These are phyloP conservation scores for Brachionus sp. DNA, from an alignment of 1,140 invertebrate species.

Conservation along the genomic window DNA sequence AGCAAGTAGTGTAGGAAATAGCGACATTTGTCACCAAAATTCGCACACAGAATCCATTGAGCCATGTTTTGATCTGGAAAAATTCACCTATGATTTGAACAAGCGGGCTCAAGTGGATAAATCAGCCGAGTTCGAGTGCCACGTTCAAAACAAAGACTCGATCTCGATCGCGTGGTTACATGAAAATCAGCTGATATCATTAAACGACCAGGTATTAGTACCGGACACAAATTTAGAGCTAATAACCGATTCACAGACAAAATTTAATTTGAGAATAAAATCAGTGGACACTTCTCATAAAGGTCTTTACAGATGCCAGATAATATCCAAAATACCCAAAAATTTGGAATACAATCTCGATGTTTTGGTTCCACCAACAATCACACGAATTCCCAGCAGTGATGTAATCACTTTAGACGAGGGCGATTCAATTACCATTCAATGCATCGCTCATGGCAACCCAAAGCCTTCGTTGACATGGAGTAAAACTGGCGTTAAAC, in stretches of 20 bases:
- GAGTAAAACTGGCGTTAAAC: slow-evolving; percentile 41
- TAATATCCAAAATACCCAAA: slow-evolving; percentile 11
- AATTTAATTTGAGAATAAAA: slow-evolving; percentile 37
- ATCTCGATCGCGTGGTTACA: slow-evolving; percentile 22
- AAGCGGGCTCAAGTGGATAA: slow-evolving; percentile 4
- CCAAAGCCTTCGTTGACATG: slow-evolving; percentile 10
- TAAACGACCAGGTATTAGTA: background rate
- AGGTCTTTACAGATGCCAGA: slow-evolving; percentile 30
- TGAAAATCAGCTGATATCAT: slow-evolving; percentile 38
- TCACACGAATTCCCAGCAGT: background rate
- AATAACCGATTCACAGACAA: background rate
- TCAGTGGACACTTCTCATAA: background rate
- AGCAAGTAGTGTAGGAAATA: background rate
- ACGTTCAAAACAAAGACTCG: slow-evolving; percentile 30
- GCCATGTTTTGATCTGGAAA: background rate
- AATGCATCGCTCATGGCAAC: slow-evolving; percentile 39
- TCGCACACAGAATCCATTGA: background rate
- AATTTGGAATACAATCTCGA: slow-evolving; percentile 36
- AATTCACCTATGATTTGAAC: background rate
- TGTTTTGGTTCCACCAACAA: background rate
- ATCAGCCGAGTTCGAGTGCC: slow-evolving; percentile 10
- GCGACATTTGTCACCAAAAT: background rate
- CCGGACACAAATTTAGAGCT: slow-evolving; percentile 22
- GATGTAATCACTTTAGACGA: slow-evolving; percentile 29
- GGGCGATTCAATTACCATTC: slow-evolving; percentile 37